These are phyloP conservation scores for Branchipolynoe longqiensis DNA, from an alignment of 2,888 invertebrate species.

Conservation along the genomic window DNA sequence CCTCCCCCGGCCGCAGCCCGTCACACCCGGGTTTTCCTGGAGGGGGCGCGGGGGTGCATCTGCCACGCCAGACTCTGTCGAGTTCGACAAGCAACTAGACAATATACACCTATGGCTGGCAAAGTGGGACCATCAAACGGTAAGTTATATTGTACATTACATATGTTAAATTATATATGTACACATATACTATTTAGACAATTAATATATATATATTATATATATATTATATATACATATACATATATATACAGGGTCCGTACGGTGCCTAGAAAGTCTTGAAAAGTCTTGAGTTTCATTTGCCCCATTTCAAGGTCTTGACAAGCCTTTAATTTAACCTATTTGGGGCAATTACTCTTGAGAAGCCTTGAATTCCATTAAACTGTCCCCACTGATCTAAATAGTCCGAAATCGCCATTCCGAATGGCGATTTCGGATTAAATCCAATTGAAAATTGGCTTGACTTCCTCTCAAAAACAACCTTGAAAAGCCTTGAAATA, in stretches of 20 bases:
- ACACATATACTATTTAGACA: background rate
- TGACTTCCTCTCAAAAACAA: no score
- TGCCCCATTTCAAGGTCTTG: no score
- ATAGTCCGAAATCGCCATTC: no score
- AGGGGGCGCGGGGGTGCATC: conserved; percentile 73
- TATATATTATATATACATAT: background rate
- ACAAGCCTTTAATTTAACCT: no score
- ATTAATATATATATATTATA: background rate
- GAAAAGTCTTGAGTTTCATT: no score
- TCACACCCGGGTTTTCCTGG: conserved; percentile 66
- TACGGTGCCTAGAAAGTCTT: no score
- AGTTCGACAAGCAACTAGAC: conserved; percentile 77
- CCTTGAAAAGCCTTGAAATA: no score
- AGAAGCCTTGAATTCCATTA: no score
- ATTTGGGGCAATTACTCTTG: no score
- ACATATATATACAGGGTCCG: background rate
- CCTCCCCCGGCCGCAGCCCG: background rate
- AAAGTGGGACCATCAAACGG: conserved; percentile 75
- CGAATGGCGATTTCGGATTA: no score
- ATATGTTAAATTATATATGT: background rate
- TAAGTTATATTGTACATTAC: conserved; percentile 61
- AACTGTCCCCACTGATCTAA: no score
- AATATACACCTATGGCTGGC: conserved; percentile 76
- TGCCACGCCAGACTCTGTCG: conserved; percentile 73
- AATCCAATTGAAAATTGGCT: no score